Evolutionary conservation across 2,113 vertebrate species (phyloP).

Genomic region (Excalfactoria chinensis): DNA sequence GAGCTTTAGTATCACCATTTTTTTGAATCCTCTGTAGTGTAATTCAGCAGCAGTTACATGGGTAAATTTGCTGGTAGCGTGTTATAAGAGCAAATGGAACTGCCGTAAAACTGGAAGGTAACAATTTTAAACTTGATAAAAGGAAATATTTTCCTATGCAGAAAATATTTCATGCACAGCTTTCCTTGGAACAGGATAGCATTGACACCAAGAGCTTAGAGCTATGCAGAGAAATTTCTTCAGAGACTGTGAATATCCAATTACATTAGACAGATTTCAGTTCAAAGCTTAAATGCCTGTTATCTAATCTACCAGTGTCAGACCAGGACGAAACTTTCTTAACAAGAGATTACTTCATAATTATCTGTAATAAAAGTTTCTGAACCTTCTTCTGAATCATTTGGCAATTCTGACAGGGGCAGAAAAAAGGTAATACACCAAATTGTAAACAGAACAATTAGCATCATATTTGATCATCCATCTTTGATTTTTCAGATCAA

Average conservation of each 20-base stretch:
- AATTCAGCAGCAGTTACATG: not conserved
- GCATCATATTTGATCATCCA: not conserved
- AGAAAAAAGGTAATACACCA: not conserved
- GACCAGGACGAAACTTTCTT: not conserved
- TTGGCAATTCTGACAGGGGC: not conserved
- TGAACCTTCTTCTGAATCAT: not conserved
- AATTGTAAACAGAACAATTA: not conserved
- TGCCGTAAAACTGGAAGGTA: not conserved
- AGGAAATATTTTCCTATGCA: not conserved
- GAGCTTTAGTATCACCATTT: not conserved
- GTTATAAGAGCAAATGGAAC: not conserved
- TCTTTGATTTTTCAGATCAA: not conserved
- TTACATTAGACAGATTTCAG: not conserved
- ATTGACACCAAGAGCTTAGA: not conserved
- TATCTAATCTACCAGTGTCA: not conserved
- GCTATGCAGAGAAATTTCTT: conserved; percentile 1
- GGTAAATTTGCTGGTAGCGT: not conserved
- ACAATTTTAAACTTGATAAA: not conserved
- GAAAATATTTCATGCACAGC: not conserved
- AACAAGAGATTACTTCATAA: not conserved
- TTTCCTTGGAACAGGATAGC: not conserved
- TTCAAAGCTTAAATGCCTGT: not conserved
- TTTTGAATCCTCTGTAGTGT: not conserved
- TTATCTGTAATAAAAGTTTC: not conserved
- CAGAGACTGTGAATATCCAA: not conserved